A percentile compares a stretch with the other conserved stretches of the same genome.
Conservation (phyloP, 2,888 invertebrate genomes). For the Andrena camellia region DNA sequence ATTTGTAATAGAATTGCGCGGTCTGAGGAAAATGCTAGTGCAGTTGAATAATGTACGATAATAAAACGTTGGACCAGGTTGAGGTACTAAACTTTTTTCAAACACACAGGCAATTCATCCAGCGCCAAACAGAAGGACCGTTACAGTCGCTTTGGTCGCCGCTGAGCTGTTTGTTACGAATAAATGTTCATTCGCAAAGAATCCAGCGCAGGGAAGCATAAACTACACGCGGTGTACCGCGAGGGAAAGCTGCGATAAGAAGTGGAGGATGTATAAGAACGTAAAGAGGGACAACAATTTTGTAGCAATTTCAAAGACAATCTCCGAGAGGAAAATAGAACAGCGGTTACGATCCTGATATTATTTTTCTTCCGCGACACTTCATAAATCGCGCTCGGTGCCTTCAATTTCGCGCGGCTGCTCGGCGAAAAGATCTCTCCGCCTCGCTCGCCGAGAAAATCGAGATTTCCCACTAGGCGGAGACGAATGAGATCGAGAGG, state of each 20-base stretch:
- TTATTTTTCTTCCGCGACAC: slow-evolving; percentile 32
- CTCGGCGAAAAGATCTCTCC: not conserved
- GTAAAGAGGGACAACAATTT: slow-evolving; percentile 5
- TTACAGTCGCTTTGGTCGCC: not conserved
- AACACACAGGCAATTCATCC: no score
- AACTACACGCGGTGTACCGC: not conserved
- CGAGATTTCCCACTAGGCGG: slow-evolving; percentile 14
- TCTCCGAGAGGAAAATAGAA: slow-evolving; percentile 4
- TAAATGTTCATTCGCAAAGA: not conserved
- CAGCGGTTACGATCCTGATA: slow-evolving; percentile 11
- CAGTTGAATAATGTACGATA: no score
- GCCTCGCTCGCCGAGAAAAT: slow-evolving; percentile 7
- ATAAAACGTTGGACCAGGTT: no score
- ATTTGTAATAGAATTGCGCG: no score
- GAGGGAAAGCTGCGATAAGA: not conserved
- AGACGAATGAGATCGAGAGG: slow-evolving; percentile 24
- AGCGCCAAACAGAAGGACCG: no score
- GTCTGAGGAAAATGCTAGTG: no score
- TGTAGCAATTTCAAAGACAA: slow-evolving; percentile 5
- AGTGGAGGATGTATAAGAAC: not conserved
- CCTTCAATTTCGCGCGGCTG: slow-evolving; percentile 14
- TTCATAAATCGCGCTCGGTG: slow-evolving; percentile 36
- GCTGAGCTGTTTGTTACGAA: not conserved
- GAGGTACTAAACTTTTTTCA: no score
- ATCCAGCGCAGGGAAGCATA: not conserved